phyloP scores from a whole-genome alignment of 2,888 invertebrate genomes.

The Scotopteryx bipunctaria region DNA sequence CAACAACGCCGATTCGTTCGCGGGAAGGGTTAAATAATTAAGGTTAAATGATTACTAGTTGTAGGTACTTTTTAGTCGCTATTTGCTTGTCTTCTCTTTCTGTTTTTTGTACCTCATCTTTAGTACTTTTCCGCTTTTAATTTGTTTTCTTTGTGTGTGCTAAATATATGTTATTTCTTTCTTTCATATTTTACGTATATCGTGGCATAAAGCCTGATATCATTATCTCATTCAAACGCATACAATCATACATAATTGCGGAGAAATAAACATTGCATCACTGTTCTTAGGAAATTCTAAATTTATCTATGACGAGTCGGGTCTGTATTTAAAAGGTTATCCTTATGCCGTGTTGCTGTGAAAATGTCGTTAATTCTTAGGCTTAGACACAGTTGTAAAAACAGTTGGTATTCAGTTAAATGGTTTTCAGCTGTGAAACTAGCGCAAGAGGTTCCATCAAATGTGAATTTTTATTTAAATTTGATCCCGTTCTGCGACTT shows the following conservation, averaged over 20 bases:
- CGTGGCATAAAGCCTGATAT: slow-evolving; percentile 12
- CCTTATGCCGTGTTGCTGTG: slow-evolving; percentile 15
- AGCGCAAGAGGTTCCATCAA: neutral
- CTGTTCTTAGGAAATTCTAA: slow-evolving; percentile 44
- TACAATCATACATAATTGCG: slow-evolving; percentile 18
- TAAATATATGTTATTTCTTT: too few relatives aligned
- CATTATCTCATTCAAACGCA: slow-evolving; percentile 25
- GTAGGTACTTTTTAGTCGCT: too few relatives aligned
- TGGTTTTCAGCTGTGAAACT: slow-evolving; percentile 2
- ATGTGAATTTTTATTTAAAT: neutral
- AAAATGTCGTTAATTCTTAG: slow-evolving; percentile 33
- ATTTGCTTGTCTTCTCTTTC: too few relatives aligned
- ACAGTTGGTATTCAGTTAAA: slow-evolving; percentile 3
- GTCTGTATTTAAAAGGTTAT: slow-evolving; percentile 28
- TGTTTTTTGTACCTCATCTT: too few relatives aligned
- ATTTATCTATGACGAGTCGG: slow-evolving; percentile 44
- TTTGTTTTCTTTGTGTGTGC: too few relatives aligned
- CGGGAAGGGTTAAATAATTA: too few relatives aligned
- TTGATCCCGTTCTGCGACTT: neutral
- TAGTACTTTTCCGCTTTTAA: too few relatives aligned
- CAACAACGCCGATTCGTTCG: too few relatives aligned
- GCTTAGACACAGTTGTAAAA: slow-evolving; percentile 18
- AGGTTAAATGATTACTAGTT: too few relatives aligned
- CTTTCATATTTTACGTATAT: too few relatives aligned
- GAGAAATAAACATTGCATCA: slow-evolving; percentile 46